Base-by-base conservation (phyloP, 2,113 vertebrate genomes). In the Cyprinodon brontotheroides region DNA sequence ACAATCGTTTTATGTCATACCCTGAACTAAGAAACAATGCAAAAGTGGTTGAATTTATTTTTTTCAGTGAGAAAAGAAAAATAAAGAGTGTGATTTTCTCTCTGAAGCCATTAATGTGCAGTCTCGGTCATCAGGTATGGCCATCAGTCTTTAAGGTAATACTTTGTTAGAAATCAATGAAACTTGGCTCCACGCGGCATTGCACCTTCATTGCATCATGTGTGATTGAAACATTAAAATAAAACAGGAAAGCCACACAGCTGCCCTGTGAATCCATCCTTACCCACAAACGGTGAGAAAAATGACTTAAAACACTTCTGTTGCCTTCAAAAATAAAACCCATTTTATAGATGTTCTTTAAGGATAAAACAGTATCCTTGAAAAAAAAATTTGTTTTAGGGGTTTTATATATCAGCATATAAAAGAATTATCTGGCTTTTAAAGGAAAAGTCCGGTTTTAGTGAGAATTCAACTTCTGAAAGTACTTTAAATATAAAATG, bases 131-230 rank as follows among this genome's bases (percentile, higher is more conserved):
- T 74, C 61, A 64, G 75, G 64, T 71, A 38, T 40, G 65, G 48
- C 65, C 40, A 50, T 70, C 75, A 53, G 53, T 50, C 64, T 45
- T 47, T 71, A 12, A 13, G 53, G 60, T 63, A 72, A 50, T 13
- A 47, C 77, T 68, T 59, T 57, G 43, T 68, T 9, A 48, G 45
- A 66, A 84, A 79, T 74, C 65, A 2, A 59, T 70, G 72, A 29
- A 57, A 68, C n/a, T 38, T 10, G 40, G 29, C 61, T 48, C 14
- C 14, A 37, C 15, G 40, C 50, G 9, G 72, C 20, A 3, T 89
- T 89, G 67, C 80, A 59, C 37, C 38, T 36, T 41, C 3, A 1
- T 85, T 87, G 78, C 87, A 85, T 89, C 87, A 87, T 36, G n/a
- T 75, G 39, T 79, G 77, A 87, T 45, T 72, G 80, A 81, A 72